Conservation (phyloP, 2,888 invertebrate genomes). For the Vesta saturnalis region DNA sequence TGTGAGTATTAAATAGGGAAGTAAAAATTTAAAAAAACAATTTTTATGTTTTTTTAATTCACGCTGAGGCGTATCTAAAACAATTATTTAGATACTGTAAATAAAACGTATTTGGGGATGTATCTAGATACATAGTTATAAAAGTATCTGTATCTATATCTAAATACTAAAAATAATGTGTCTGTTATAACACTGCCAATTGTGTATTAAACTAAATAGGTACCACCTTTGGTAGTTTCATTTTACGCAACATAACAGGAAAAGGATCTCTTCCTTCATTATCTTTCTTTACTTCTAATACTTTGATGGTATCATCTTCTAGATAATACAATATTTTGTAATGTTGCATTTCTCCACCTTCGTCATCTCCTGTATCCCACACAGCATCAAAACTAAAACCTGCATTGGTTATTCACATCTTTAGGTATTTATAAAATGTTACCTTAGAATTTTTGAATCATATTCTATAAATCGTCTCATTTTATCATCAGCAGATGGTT, state of each 20-base stretch:
- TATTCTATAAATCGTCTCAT: slow-evolving; percentile 78
- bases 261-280: slow-evolving; percentile 83
- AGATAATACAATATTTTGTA: slow-evolving; percentile 83
- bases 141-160: too few species aligned
- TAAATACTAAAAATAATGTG: too few species aligned
- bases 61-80: too few species aligned
- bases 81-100: too few species aligned
- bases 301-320: slow-evolving; percentile 81
- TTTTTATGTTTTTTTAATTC: too few species aligned
- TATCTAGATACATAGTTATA: too few species aligned
- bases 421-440: background rate
- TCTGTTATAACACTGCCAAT: too few species aligned
- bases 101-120: too few species aligned
- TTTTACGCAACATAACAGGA: slow-evolving; percentile 77
- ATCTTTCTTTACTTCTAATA: slow-evolving; percentile 76
- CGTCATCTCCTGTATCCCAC: slow-evolving; percentile 73
- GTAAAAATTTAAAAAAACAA: too few species aligned
- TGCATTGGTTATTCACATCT: background rate
- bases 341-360: slow-evolving; percentile 68
- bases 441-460: slow-evolving; percentile 81
- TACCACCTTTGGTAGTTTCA: slow-evolving; percentile 74
- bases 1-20: too few species aligned
- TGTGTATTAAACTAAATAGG: too few species aligned
- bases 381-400: slow-evolving; percentile 70
- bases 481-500: slow-evolving; percentile 64